A percentile compares a stretch with the other conserved stretches of the same genome.
phyloP scores from a whole-genome alignment of 2,113 vertebrate genomes.

The Hystrix brachyura region DNA sequence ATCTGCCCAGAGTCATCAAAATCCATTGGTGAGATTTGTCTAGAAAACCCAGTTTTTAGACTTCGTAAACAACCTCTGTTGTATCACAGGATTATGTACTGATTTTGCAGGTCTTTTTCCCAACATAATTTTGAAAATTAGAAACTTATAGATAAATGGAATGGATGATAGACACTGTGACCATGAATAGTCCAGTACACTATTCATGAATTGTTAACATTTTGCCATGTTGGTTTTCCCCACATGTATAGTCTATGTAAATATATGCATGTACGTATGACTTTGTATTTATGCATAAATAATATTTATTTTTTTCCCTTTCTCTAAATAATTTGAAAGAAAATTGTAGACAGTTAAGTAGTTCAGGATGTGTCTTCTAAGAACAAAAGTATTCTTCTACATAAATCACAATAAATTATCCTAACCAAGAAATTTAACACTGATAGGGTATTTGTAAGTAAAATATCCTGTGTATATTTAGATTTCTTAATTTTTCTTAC shows the following conservation, averaged over 20 bases:
- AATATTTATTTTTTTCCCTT: background rate
- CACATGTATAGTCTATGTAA: background rate
- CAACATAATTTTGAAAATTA: background rate
- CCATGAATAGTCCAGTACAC: background rate
- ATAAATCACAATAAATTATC: background rate
- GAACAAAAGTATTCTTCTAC: background rate
- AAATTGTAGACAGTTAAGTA: background rate
- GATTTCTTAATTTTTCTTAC: background rate
- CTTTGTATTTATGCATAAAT: background rate
- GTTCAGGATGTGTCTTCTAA: background rate
- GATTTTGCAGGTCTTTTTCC: background rate
- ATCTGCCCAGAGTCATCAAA: background rate
- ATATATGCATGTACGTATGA: background rate
- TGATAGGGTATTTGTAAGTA: background rate
- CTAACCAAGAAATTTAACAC: background rate
- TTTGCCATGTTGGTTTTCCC: background rate
- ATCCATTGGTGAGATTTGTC: background rate
- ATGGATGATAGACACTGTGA: background rate
- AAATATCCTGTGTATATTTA: background rate
- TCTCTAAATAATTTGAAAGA: slow-evolving; percentile 12
- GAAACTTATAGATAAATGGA: background rate
- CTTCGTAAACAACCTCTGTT: background rate
- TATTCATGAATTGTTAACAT: background rate
- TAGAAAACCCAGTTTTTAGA: background rate
- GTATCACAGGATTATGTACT: background rate